Evolutionary conservation across 2,113 vertebrate species (phyloP).

Genomic region (Podarcis raffonei): DNA sequence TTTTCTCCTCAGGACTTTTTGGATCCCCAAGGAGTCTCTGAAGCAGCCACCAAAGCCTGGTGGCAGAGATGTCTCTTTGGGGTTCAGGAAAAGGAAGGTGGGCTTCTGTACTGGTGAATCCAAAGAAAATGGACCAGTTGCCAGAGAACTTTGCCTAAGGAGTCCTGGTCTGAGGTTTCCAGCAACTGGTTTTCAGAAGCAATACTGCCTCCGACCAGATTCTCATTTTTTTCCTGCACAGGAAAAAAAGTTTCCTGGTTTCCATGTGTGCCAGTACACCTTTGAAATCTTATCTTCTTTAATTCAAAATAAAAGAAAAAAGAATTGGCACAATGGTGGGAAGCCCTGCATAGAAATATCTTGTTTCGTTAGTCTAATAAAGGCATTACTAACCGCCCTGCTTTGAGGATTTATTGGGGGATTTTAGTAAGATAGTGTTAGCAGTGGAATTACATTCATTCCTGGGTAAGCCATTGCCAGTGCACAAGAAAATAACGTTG

Average conservation of each 20-base stretch:
- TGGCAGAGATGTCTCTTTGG: too few species aligned
- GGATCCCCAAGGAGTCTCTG: too few species aligned
- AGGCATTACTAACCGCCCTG: conserved; percentile 70
- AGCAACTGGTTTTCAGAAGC: too few species aligned
- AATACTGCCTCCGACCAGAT: too few species aligned
- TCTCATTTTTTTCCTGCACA: not conserved
- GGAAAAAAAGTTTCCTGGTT: not conserved
- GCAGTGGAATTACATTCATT: conserved; percentile 72
- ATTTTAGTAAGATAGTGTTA: conserved; percentile 76
- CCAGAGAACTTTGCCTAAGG: too few species aligned
- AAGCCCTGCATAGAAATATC: conserved; percentile 67
- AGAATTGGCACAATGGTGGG: conserved; percentile 39
- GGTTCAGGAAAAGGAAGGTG: too few species aligned
- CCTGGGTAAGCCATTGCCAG: conserved; percentile 67
- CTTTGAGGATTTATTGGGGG: conserved; percentile 77
- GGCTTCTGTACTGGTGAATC: too few species aligned
- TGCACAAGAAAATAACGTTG: conserved; percentile 67
- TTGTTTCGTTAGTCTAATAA: conserved; percentile 75
- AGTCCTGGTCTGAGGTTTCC: too few species aligned
- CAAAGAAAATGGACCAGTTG: too few species aligned
- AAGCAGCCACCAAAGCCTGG: too few species aligned
- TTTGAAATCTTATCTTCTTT: conserved; percentile 34
- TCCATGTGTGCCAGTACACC: not conserved
- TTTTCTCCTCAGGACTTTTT: too few species aligned
- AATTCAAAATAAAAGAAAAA: conserved; percentile 40